Percentiles rank a stretch among this genome's conserved stretches.
phyloP scores from a whole-genome alignment of 1,140 invertebrate genomes.

The Neuroterus valhalla region DNA sequence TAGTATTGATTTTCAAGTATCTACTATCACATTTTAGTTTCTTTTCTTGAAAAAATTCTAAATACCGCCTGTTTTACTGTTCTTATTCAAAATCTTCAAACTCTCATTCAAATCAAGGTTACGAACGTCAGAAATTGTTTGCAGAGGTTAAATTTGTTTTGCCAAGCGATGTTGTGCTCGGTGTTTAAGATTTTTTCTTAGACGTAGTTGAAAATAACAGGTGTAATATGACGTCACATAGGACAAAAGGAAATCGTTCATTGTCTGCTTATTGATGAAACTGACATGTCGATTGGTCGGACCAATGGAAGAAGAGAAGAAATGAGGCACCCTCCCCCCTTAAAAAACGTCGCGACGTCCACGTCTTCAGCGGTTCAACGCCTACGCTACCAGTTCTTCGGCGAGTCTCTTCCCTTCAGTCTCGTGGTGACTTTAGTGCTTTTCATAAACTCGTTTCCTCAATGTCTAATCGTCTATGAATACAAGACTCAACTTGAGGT shows the following conservation, averaged over 20 bases:
- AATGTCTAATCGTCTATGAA: background rate
- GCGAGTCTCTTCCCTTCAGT: conserved; percentile 51
- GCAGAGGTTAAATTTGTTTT: no score
- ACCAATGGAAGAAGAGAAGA: conserved; percentile 57
- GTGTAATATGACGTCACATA: background rate
- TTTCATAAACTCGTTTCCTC: background rate
- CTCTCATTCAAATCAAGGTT: no score
- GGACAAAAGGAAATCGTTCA: background rate
- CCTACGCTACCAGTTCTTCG: conserved; percentile 66
- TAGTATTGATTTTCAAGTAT: no score
- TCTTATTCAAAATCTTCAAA: no score
- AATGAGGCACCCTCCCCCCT: conserved; percentile 57
- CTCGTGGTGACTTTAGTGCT: conserved; percentile 52
- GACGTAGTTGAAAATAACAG: background rate
- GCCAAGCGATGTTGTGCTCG: no score
- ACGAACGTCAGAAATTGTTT: no score
- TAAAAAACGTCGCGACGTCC: conserved; percentile 50
- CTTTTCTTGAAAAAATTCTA: no score
- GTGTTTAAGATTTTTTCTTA: no score
- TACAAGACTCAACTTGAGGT: no score
- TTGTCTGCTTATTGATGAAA: conserved; percentile 32
- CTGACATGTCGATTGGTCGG: conserved; percentile 46
- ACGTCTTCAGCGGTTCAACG: conserved; percentile 59
- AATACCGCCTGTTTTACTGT: no score
- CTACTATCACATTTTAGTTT: no score